A percentile compares a stretch with the other conserved stretches of the same genome.
phyloP scores from a whole-genome alignment of 37 sponge, comb jelly and placozoan species.

The Haliclona indistincta region DNA sequence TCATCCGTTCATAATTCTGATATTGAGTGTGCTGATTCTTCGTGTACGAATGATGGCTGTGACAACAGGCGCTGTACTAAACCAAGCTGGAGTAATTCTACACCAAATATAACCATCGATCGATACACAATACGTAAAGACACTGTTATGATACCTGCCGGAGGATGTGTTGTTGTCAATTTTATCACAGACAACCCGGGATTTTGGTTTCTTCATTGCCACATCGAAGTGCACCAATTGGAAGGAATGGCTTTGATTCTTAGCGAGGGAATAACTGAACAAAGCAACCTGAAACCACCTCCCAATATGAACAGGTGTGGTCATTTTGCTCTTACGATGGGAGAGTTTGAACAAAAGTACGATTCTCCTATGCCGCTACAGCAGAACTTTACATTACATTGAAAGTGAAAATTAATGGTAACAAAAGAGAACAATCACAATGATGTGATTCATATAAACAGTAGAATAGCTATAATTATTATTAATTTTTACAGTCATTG shows the following conservation, averaged over 20 bases:
- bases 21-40: constrained; percentile 26
- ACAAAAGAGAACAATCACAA: too few relatives aligned
- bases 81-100: neutral
- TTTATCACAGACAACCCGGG: constrained; percentile 68
- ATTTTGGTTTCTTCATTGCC: constrained; percentile 79
- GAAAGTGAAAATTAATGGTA: too few relatives aligned
- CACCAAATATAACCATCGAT: neutral
- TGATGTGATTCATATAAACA: too few relatives aligned
- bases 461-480: too few relatives aligned
- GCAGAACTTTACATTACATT: too few relatives aligned
- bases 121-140: constrained; percentile 48
- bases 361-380: too few relatives aligned
- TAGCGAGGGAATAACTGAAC: constrained; percentile 3
- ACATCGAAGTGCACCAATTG: too few relatives aligned
- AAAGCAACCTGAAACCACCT: constrained; percentile 16
- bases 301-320: constrained; percentile 20
- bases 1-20: constrained; percentile 1
- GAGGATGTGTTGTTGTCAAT: constrained; percentile 65
- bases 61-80: neutral
- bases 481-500: too few relatives aligned
- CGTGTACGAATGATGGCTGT: constrained; percentile 1
- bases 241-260: constrained; percentile 60
- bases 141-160: constrained; percentile 68
- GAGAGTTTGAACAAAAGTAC: constrained; percentile 1
- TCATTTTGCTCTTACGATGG: neutral